These are phyloP conservation scores for Drosophila silvestris DNA, from an alignment of 2,888 invertebrate species.

Conservation along the genomic window DNA sequence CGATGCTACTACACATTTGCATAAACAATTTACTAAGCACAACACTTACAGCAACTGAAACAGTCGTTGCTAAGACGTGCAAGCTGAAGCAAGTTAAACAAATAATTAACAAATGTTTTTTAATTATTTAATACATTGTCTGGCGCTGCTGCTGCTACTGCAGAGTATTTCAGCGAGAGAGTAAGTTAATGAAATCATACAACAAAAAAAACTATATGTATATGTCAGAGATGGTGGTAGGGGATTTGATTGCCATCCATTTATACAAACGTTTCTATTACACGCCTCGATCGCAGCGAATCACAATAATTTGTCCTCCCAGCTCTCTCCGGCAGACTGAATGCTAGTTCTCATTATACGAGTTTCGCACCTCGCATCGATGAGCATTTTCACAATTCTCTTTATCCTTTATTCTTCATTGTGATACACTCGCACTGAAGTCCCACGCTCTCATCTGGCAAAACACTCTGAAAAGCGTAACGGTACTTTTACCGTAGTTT, in stretches of 20 bases:
- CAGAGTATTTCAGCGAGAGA: constrained; percentile 25
- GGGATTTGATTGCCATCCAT: neutral
- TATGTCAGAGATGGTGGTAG: neutral
- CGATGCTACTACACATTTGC: constrained; percentile 54
- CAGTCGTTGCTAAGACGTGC: constrained; percentile 36
- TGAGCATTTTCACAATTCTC: neutral
- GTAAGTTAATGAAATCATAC: constrained; percentile 29
- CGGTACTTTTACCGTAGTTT: neutral
- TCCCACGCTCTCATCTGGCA: neutral
- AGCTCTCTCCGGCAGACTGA: neutral
- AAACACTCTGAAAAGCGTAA: neutral
- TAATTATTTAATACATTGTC: constrained; percentile 20
- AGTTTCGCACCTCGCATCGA: neutral
- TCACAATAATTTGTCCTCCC: too few relatives aligned
- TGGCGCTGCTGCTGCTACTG: constrained; percentile 12
- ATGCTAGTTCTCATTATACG: neutral
- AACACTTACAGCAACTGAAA: constrained; percentile 24
- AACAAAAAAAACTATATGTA: neutral
- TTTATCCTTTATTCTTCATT: neutral
- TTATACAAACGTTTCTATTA: neutral
- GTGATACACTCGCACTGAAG: neutral
- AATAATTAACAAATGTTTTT: constrained; percentile 31
- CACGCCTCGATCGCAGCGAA: neutral
- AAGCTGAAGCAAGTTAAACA: constrained; percentile 19
- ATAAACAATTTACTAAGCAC: constrained; percentile 15